phyloP scores from a whole-genome alignment of 1,140 invertebrate species.

The Pinna nobilis region DNA sequence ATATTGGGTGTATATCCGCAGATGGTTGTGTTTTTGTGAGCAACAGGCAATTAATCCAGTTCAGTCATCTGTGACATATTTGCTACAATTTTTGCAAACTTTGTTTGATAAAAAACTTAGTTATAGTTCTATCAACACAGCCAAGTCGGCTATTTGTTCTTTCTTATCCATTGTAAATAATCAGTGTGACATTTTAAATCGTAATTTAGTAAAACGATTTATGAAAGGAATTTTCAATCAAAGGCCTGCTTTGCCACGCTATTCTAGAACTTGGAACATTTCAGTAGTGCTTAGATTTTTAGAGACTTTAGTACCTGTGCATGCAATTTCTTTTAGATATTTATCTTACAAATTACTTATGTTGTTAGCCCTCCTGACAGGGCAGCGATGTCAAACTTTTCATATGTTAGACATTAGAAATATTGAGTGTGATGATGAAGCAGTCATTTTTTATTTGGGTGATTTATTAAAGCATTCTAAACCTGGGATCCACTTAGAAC shows the following conservation, averaged over 20 bases:
- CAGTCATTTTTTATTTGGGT: no score
- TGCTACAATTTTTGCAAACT: slow-evolving; percentile 14
- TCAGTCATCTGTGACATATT: not conserved
- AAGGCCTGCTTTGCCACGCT: slow-evolving; percentile 26
- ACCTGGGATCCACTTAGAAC: not conserved
- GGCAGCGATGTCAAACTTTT: not conserved
- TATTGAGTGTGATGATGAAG: no score
- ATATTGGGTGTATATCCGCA: slow-evolving; percentile 22
- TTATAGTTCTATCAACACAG: slow-evolving; percentile 8
- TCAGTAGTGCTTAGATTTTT: slow-evolving; percentile 27
- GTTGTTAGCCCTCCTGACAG: not conserved
- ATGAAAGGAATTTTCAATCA: slow-evolving; percentile 35
- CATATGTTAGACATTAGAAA: not conserved
- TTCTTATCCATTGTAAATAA: slow-evolving; percentile 5
- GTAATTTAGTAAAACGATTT: slow-evolving; percentile 28
- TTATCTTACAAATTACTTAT: slow-evolving; percentile 32
- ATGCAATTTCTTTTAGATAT: slow-evolving; percentile 12
- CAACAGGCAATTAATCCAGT: slow-evolving; percentile 1
- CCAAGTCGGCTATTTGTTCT: slow-evolving; percentile 4
- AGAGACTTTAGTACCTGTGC: slow-evolving; percentile 2
- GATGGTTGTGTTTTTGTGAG: slow-evolving; percentile 27
- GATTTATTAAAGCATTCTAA: no score
- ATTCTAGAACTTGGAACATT: slow-evolving; percentile 29
- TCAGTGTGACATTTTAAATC: slow-evolving; percentile 3
- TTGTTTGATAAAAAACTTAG: slow-evolving; percentile 22